Evolutionary conservation across 64 coral and sea anemone genomes (phyloP), one percentile per base, ranked within the genome.

Genomic region (Actinia tenebrosa): DNA sequence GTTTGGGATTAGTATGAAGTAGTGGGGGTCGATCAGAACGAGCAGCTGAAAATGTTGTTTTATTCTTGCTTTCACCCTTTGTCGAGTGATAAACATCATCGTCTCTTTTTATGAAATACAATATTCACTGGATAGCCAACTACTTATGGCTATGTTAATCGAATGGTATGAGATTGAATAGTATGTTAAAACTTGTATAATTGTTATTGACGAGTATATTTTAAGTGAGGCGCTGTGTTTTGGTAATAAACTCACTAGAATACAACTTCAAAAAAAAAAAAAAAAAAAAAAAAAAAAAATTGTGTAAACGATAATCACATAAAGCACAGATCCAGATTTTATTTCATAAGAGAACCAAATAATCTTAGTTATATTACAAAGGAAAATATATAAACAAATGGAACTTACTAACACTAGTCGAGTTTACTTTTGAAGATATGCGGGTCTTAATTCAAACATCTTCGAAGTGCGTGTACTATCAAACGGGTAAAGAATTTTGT

Each of bases 81-180:
- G 84, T 71, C 64, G 79, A 71, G 63, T 27, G 60, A 66, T 92
- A 47, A 86, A 85, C 30, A 45, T 71, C 77, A 87, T 80, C 50
- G 53, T 87, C 64, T 87, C 30, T 89, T 56, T 85, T 89, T 30
- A 86, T 78, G 87, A 92, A 92, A 88, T 56, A 84, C 81, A 64
- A 75, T 94, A 56, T 54, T 30, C 23, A 42, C 25, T 75, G 69
- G 69, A 75, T 75, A 75, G 27, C 69, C 69, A 75, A 75, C 69
- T 75, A 75, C 69, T 75, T 75, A 30, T 14, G n/a, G 11, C 10
- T 42, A 75, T 75, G 69, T 42, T 75, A 75, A 75, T 75, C 69
- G 42, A 66, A 75, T 75, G 69, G n/a, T 75, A 30, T 42, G 25
- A 75, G 25, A 75, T 75, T 75, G 69, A 75, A 42, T 8, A 75